Evolutionary conservation across 2,797 vertebrate genomes (phyloP), one percentile per base, ranked within the genome.

Genomic region (Parambassis ranga): DNA sequence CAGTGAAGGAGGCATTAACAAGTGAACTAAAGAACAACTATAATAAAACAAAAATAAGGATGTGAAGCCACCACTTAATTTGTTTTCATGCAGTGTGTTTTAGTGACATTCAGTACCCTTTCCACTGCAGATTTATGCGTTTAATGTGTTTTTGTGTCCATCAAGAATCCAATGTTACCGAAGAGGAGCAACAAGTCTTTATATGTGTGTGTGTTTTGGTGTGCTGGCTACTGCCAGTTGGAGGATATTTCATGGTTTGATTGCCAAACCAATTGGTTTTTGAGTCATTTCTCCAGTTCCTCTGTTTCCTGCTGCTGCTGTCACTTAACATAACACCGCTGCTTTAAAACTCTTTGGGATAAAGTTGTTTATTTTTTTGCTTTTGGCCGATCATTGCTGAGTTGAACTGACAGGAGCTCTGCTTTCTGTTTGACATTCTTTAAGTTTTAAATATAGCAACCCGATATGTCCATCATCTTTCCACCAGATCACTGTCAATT

Each of bases 241-340:
- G 38, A 24, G 37, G 15, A 30, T 41, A 44, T 53, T 55, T 73
- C 11, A 42, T 46, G 38, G 30, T 50, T 64, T 64, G 39, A 67
- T 39, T 15, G 47, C 56, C 42, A 46, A 66, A 66, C 16, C 48
- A 62, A 39, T 55, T 70, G 18, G 38, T 41, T 71, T 26, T 35
- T 24, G 31, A 53, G 36, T 49, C 8, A 38, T 35, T 59, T 57
- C 8, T 58, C 22, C 30, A 61, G 24, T 35, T 44, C 15, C 19
- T 48, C 5, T 35, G 48, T 69, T 51, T 67, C 65, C 59, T 67
- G 52, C 32, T 52, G 55, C 32, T 65, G 55, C 23, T 66, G 56
- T 61, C 41, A 53, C 18, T 67, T 46, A 26, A 31, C 23, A 58
- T 38, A 31, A 50, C 23, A 47, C 39, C 38, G 33, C 10, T n/a